Conservation (phyloP, 1,140 invertebrate genomes). For the Solenopsis invicta region DNA sequence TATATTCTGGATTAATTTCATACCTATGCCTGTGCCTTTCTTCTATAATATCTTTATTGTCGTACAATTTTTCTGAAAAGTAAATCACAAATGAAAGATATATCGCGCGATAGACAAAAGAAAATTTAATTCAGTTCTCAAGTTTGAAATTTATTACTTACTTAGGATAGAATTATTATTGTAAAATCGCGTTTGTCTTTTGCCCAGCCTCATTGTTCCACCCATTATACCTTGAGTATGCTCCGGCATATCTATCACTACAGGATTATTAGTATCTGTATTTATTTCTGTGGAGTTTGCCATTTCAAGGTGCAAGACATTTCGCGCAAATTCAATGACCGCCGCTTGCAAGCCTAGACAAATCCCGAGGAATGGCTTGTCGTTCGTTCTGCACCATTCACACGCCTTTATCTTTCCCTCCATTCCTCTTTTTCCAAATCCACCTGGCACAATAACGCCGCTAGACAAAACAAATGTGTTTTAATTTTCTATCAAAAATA, state of each 20-base stretch:
- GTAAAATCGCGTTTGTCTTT: constrained; percentile 94
- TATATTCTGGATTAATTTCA: constrained; percentile 97
- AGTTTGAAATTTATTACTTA: constrained; percentile 85
- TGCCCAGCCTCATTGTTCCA: constrained; percentile 99
- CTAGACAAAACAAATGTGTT: constrained; percentile 84
- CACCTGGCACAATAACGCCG: constrained; percentile 98
- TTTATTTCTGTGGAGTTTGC: constrained; percentile 97
- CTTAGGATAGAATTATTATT: constrained; percentile 89
- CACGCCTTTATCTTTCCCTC: constrained; percentile 98
- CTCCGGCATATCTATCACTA: constrained; percentile 99
- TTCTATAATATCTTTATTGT: constrained; percentile 93
- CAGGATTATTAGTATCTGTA: constrained; percentile 90
- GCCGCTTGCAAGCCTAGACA: constrained; percentile 99
- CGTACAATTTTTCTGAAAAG: constrained; percentile 92
- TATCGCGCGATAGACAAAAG: not conserved
- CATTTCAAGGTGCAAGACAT: constrained; percentile 92
- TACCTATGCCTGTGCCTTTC: constrained; percentile 99
- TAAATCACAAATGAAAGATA: constrained; percentile 27
- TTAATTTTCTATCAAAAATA: not conserved
- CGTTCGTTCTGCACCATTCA: constrained; percentile 96
- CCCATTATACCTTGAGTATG: constrained; percentile 97
- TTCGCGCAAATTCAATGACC: constrained; percentile 98
- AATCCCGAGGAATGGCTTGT: constrained; percentile 97
- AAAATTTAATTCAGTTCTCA: not conserved
- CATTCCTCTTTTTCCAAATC: constrained; percentile 98